A percentile compares a stretch with the other conserved stretches of the same genome.
These are phyloP conservation scores for Thamnophis sirtalis DNA, from an alignment of 2,113 vertebrate species.

Conservation along the genomic window DNA sequence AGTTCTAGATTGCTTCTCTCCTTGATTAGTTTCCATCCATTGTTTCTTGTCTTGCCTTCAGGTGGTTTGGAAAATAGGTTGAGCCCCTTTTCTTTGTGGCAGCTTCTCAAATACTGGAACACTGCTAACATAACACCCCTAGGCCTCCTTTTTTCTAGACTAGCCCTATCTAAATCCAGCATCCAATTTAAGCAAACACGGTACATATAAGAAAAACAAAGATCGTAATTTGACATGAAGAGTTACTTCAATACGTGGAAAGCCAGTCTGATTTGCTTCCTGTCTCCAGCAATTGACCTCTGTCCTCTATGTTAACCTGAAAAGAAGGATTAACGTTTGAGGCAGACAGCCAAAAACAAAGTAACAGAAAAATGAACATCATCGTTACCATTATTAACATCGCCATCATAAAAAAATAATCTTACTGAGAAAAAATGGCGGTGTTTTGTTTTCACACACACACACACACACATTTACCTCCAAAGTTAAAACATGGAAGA, in stretches of 20 bases:
- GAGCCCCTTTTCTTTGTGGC: no score
- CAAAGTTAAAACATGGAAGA: no score
- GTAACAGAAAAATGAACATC: background rate
- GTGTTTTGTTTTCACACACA: no score
- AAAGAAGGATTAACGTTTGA: background rate
- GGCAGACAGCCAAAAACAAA: background rate
- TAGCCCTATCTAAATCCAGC: background rate
- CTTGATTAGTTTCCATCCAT: no score
- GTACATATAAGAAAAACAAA: background rate
- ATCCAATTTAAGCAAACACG: background rate
- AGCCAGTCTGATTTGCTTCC: background rate
- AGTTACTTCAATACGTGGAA: background rate
- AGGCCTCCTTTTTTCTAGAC: no score
- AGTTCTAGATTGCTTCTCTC: no score
- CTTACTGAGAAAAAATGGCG: background rate
- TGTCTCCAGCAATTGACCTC: background rate
- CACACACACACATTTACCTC: no score
- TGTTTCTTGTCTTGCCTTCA: no score
- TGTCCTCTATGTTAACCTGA: background rate
- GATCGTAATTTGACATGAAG: background rate
- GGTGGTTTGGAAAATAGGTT: no score
- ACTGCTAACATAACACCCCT: no score
- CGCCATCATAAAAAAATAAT: background rate
- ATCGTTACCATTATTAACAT: background rate
- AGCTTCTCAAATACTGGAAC: no score